Conservation (phyloP, 1,140 invertebrate genomes). For the Aculops lycopersici region DNA sequence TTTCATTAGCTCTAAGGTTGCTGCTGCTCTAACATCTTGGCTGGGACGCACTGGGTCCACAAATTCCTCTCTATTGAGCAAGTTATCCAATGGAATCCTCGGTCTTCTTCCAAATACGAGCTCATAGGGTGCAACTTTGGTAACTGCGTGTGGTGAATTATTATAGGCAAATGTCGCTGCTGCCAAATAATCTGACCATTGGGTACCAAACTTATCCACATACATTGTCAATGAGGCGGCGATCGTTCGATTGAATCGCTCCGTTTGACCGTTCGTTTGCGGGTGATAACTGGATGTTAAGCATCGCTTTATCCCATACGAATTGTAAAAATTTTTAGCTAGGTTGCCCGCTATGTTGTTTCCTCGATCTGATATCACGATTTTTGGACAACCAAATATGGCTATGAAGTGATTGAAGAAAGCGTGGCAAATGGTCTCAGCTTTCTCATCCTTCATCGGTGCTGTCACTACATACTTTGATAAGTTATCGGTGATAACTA, state of each 20-base stretch:
- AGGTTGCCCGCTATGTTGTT: background rate
- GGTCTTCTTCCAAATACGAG: constrained; percentile 17
- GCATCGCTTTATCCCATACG: background rate
- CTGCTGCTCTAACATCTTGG: background rate
- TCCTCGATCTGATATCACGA: background rate
- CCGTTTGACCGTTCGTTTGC: constrained; percentile 10
- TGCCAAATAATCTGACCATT: constrained; percentile 18
- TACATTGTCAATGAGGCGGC: constrained; percentile 10
- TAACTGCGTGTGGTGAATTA: constrained; percentile 16
- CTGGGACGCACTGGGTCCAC: background rate
- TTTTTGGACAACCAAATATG: background rate
- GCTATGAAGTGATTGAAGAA: background rate
- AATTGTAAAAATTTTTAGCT: background rate
- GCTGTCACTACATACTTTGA: background rate
- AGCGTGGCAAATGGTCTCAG: background rate
- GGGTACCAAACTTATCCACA: constrained; percentile 11
- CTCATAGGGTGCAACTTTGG: constrained; percentile 16
- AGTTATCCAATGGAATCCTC: constrained; percentile 1
- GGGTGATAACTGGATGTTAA: constrained; percentile 3
- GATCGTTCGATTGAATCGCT: constrained; percentile 10
- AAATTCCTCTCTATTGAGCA: background rate
- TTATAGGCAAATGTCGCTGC: constrained; percentile 19
- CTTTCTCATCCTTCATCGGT: background rate
- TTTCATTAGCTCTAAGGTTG: background rate
- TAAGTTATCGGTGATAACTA: background rate